These are phyloP conservation scores for Mareca penelope DNA, from an alignment of 2,797 vertebrate genomes.

Conservation along the genomic window DNA sequence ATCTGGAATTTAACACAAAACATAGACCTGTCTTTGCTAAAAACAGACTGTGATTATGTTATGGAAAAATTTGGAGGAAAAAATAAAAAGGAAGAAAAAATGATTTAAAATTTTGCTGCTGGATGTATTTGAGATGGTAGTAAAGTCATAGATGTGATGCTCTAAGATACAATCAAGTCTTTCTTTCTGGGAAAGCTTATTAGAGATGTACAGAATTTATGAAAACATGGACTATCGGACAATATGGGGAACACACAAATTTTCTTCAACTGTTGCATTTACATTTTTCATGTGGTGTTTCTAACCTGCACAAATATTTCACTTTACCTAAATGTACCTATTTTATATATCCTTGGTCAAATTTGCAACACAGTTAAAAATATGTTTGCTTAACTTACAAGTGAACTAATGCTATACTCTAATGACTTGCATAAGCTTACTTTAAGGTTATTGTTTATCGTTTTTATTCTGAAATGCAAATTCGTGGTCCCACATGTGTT, in stretches of 20 bases:
- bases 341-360: background rate
- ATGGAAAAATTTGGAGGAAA: background rate
- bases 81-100: background rate
- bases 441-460: background rate
- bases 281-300: background rate
- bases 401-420: background rate
- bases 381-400: background rate
- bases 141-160: background rate
- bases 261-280: background rate
- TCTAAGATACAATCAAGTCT: background rate
- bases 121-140: background rate
- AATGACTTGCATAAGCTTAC: background rate
- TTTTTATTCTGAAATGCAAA: slow-evolving; percentile 42
- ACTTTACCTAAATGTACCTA: background rate
- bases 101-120: background rate
- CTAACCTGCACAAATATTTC: background rate
- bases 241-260: background rate
- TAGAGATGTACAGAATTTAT: background rate
- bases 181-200: background rate
- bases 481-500: background rate
- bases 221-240: background rate
- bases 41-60: background rate
- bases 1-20: background rate
- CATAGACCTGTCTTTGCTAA: background rate
- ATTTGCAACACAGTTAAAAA: background rate